A percentile compares a stretch with the other conserved stretches of the same genome.
Evolutionary conservation across 2,888 invertebrate species (phyloP).

Genomic region (Cheilosia soror): DNA sequence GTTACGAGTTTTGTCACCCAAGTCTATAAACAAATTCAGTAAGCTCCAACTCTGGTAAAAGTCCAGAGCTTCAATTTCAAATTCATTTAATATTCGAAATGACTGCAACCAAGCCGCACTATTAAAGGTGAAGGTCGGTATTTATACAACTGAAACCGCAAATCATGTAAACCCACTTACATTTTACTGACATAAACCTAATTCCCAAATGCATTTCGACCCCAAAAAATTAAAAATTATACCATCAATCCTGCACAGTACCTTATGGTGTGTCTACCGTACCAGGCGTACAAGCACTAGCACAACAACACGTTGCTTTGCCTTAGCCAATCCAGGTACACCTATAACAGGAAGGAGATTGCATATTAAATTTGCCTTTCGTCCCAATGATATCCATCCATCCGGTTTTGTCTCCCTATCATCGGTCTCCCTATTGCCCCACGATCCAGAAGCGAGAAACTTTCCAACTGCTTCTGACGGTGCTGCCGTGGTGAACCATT

Average conservation of each 20-base stretch:
- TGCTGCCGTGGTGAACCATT: constrained; percentile 5
- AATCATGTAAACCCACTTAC: not conserved
- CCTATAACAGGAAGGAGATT: constrained; percentile 69
- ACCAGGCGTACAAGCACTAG: too few species aligned
- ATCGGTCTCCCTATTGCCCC: constrained; percentile 3
- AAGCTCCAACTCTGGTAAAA: too few species aligned
- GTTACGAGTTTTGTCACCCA: too few species aligned
- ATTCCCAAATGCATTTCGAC: constrained; percentile 14
- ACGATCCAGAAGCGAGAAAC: constrained; percentile 44
- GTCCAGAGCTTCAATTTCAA: too few species aligned
- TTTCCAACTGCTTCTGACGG: constrained; percentile 46
- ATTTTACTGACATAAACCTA: not conserved
- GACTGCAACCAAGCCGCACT: too few species aligned
- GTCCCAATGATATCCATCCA: constrained; percentile 66
- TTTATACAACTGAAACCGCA: not conserved
- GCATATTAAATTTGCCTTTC: constrained; percentile 73
- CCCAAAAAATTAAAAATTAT: constrained; percentile 14
- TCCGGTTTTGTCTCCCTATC: constrained; percentile 48
- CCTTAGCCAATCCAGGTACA: constrained; percentile 51
- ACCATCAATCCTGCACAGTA: not conserved
- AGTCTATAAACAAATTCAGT: too few species aligned
- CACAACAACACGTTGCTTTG: constrained; percentile 22
- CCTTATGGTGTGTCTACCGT: constrained; percentile 11
- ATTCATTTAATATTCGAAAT: too few species aligned
- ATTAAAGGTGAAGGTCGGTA: constrained; percentile 9